Conservation (phyloP, 2,113 vertebrate genomes). For the Callochromis pleurospilus region DNA sequence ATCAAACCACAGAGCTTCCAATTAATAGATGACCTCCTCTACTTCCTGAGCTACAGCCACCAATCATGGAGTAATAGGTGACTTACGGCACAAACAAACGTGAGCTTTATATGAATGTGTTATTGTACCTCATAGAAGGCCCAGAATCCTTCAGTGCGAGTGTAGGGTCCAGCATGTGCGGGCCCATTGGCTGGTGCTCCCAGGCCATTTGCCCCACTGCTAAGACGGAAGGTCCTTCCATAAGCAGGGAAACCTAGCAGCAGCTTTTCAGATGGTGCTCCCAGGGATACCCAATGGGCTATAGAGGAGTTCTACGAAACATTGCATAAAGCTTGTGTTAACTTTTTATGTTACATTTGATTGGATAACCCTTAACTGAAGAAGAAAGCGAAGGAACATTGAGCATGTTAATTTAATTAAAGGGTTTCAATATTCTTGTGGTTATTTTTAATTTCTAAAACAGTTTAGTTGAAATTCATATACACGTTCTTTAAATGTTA, state of each 20-base stretch:
- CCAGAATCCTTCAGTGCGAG: slow-evolving; percentile 70
- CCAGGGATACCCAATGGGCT: slow-evolving; percentile 60
- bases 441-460: neutral
- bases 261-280: slow-evolving; percentile 67
- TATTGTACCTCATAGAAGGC: slow-evolving; percentile 74
- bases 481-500: neutral
- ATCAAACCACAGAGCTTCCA: neutral
- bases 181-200: slow-evolving; percentile 68
- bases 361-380: neutral
- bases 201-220: slow-evolving; percentile 11
- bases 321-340: neutral
- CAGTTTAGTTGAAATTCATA: neutral
- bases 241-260: slow-evolving; percentile 73
- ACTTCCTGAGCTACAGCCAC: neutral
- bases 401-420: neutral
- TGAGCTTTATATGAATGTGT: neutral
- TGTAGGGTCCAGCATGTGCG: slow-evolving; percentile 67
- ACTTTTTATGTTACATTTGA: neutral
- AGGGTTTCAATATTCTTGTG: neutral
- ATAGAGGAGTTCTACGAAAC: slow-evolving; percentile 63
- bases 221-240: slow-evolving; percentile 69
- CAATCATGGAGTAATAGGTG: neutral
- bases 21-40: neutral
- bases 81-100: neutral
- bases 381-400: neutral